Evolutionary conservation across 1,140 invertebrate genomes (phyloP), one percentile per base, ranked within the genome.

Genomic region (Paralvinella palmiformis): DNA sequence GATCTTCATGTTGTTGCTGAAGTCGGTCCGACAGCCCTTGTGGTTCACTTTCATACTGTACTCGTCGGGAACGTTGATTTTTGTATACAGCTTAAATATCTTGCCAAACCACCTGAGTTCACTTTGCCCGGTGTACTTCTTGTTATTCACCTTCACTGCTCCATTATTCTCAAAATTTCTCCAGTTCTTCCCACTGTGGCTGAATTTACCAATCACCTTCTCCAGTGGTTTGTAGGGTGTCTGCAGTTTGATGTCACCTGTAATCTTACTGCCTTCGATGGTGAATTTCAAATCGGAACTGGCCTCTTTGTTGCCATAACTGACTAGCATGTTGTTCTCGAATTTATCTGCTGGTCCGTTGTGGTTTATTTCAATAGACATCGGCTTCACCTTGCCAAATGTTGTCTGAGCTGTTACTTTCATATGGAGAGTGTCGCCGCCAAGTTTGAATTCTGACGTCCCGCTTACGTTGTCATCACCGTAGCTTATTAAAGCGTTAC

Each of bases 101-200:
- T 60, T 52, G 15, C 45, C 63, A n/a, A 31, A n/a, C 63, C 37
- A 65, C 20, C 24, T 33, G 4, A 61, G 35, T 31, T 60, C 58
- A 6, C 57, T 61, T 35, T n/a, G 17, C 7, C 22, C 63, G 24
- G 63, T 22, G 44, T 60, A 61, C n/a, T 45, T 31, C 37, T 37
- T n/a, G 20, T 36, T 33, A 33, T 65, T 65, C 37, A 48, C 7
- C 37, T 59, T 32, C 1, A 65, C 32, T 6, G 36, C n/a, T 10
- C 33, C 58, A 22, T 35, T 31, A 44, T 50, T 59, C 32, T 32
- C 63, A 33, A 48, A 48, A 58, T 65, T 65, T 22, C 33, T 60
- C 63, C 63, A 65, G 20, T 31, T 36, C 37, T 53, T 65, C 17
- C 37, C 57, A n/a, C 24, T 50, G 31, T 65, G 63, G 7, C 27